phyloP scores from a whole-genome alignment of 2,888 invertebrate species.

The Lepidochrysops patricia region DNA sequence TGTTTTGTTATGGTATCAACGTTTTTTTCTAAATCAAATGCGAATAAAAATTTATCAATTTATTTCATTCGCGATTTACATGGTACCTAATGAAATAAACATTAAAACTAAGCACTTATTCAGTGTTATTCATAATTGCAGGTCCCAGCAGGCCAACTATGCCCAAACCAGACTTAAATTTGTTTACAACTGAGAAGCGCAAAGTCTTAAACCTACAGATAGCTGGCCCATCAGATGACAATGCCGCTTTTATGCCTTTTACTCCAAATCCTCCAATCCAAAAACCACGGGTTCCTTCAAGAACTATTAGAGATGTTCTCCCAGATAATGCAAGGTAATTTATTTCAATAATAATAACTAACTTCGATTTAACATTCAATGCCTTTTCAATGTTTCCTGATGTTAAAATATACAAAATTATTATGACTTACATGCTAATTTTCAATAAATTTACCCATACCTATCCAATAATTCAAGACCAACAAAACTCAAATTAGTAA shows the following conservation, averaged over 20 bases:
- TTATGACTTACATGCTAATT: too few species aligned
- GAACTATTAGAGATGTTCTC: constrained; percentile 63
- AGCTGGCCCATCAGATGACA: constrained; percentile 59
- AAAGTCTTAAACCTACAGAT: constrained; percentile 76
- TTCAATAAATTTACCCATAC: neutral
- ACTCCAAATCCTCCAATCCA: constrained; percentile 42
- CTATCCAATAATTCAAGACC: neutral
- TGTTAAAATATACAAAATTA: too few species aligned
- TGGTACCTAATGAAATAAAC: too few species aligned
- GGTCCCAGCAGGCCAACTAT: constrained; percentile 61
- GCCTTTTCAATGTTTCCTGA: too few species aligned
- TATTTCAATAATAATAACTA: neutral
- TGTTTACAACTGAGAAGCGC: constrained; percentile 69
- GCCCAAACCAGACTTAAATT: constrained; percentile 63
- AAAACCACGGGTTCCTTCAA: constrained; percentile 51
- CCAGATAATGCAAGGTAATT: constrained; percentile 63
- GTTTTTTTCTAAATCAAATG: too few species aligned
- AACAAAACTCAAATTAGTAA: too few species aligned
- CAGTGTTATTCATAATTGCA: too few species aligned
- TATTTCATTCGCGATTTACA: too few species aligned
- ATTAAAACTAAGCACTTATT: too few species aligned
- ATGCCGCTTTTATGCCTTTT: constrained; percentile 71
- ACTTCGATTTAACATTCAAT: too few species aligned
- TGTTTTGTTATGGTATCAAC: too few species aligned
- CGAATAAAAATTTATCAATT: too few species aligned